Percentiles rank a stretch among this genome's conserved stretches.
Evolutionary conservation across 2,797 vertebrate species (phyloP).

Genomic region (Pelobates cultripes): DNA sequence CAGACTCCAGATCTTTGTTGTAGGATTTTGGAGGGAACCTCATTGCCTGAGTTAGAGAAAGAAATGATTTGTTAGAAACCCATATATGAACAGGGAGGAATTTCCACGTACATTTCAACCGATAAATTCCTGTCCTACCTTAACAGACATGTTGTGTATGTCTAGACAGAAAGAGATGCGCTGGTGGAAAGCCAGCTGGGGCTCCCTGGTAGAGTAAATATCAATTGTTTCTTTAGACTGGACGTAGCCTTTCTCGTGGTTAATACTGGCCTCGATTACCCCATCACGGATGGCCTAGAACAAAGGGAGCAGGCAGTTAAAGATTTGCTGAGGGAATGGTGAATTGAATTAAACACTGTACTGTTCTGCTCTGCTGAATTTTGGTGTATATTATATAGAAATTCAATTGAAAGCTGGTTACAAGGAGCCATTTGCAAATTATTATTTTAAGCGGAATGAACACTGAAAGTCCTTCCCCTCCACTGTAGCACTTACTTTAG

Average conservation of each 20-base stretch:
- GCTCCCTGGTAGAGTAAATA: slow-evolving; percentile 94
- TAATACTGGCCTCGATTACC: slow-evolving; percentile 97
- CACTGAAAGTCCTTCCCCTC: background rate
- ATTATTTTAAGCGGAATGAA: no score
- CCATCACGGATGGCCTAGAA: slow-evolving; percentile 93
- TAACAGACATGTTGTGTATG: slow-evolving; percentile 98
- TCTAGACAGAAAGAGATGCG: slow-evolving; percentile 97
- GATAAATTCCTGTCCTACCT: slow-evolving; percentile 72
- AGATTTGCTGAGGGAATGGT: no score
- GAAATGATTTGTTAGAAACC: no score
- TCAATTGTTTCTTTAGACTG: slow-evolving; percentile 97
- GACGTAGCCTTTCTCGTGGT: slow-evolving; percentile 96
- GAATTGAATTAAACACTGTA: no score
- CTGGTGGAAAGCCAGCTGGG: slow-evolving; percentile 96
- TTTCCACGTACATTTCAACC: no score
- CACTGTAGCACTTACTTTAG: slow-evolving; percentile 80
- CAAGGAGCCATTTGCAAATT: no score
- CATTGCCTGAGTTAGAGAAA: slow-evolving; percentile 81
- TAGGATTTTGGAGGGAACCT: slow-evolving; percentile 97
- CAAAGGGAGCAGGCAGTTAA: background rate
- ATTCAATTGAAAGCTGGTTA: background rate
- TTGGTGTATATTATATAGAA: no score
- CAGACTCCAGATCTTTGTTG: slow-evolving; percentile 98
- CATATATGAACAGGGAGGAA: no score
- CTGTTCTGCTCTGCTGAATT: no score